phyloP scores from a whole-genome alignment of 2,797 vertebrate species.

The Lepus townsendii region DNA sequence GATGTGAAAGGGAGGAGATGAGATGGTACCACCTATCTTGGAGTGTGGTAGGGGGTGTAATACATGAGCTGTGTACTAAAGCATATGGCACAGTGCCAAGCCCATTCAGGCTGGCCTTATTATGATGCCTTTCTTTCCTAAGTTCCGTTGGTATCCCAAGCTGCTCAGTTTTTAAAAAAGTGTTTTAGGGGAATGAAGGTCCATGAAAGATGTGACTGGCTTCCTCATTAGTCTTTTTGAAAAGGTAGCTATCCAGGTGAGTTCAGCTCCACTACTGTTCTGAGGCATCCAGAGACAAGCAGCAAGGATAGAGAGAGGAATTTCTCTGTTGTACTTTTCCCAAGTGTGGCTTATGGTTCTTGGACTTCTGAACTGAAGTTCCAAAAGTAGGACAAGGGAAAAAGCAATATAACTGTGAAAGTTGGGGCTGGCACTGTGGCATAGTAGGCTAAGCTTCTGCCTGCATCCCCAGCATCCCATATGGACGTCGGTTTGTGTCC shows the following conservation, averaged over 20 bases:
- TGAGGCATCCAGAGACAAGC: neutral
- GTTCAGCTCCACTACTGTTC: constrained; percentile 25
- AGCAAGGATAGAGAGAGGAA: neutral
- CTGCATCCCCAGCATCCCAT: no score
- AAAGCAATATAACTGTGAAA: constrained; percentile 12
- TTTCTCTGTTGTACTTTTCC: constrained; percentile 42
- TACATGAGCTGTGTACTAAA: neutral
- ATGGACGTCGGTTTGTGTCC: no score
- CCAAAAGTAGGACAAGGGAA: neutral
- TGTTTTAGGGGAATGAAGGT: constrained; percentile 38
- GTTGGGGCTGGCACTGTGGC: neutral
- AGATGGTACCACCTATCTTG: neutral
- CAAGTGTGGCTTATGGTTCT: constrained; percentile 12
- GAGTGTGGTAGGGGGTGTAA: neutral
- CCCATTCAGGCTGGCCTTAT: neutral
- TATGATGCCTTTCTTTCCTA: neutral
- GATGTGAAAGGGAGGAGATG: neutral
- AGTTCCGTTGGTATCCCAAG: neutral
- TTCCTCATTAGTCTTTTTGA: constrained; percentile 32
- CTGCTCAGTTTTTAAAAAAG: constrained; percentile 1
- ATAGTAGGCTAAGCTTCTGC: no score
- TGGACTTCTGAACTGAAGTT: constrained; percentile 42
- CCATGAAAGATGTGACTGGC: constrained; percentile 9
- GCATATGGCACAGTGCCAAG: neutral
- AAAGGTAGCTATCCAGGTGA: neutral